These are phyloP conservation scores for Lepilemur septentrionalis DNA, from an alignment of 2,797 vertebrate species.

Conservation along the genomic window DNA sequence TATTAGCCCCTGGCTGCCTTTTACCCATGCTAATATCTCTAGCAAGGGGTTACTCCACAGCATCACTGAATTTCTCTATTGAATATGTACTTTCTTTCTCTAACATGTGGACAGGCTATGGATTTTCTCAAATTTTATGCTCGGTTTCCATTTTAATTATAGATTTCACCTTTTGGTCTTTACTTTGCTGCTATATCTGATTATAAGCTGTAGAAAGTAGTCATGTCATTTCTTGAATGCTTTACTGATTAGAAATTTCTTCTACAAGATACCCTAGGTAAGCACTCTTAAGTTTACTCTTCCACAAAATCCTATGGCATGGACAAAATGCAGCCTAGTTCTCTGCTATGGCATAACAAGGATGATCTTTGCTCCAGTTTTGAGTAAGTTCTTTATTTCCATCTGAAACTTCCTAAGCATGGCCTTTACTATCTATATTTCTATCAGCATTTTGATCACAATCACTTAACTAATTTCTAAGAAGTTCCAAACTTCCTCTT, in stretches of 20 bases:
- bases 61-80: not conserved
- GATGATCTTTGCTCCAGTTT: not conserved
- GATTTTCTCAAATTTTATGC: not conserved
- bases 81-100: not conserved
- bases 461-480: not conserved
- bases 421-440: not conserved
- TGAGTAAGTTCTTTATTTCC: not conserved
- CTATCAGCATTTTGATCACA: not conserved
- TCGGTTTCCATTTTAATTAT: not conserved
- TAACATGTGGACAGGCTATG: not conserved
- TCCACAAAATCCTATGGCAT: not conserved
- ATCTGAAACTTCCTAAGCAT: not conserved
- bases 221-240: not conserved
- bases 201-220: not conserved
- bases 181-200: not conserved
- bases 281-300: not conserved
- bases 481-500: not conserved
- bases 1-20: too few species aligned
- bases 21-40: not conserved
- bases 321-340: not conserved
- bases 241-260: not conserved
- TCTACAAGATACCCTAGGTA: not conserved
- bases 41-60: not conserved
- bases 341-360: not conserved
- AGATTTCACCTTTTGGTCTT: not conserved